Conservation (phyloP, 2,113 vertebrate species). For the Beaufortia kweichowensis region DNA sequence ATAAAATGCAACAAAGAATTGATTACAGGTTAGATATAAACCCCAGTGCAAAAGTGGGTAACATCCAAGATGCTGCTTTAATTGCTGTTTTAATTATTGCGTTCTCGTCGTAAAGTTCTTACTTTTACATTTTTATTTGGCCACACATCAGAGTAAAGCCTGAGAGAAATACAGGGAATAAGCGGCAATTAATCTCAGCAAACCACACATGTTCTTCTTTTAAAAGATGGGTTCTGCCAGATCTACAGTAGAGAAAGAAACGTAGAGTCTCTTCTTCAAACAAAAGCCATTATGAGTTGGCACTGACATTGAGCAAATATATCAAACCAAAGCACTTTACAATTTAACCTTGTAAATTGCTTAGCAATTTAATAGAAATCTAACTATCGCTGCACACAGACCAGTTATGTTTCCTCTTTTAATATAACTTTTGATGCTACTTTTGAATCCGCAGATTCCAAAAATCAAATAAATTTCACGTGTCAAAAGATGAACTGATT, state of each 20-base stretch:
- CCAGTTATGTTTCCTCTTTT: no score
- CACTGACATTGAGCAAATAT: background rate
- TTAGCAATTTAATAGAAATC: background rate
- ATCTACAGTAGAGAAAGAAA: slow-evolving; percentile 44
- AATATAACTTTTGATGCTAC: no score
- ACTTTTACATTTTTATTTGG: slow-evolving; percentile 60
- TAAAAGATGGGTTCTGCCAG: slow-evolving; percentile 49
- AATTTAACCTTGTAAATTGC: background rate
- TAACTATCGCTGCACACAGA: no score
- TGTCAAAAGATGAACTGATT: background rate
- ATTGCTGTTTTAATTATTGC: slow-evolving; percentile 55
- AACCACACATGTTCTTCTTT: slow-evolving; percentile 57
- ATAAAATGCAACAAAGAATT: slow-evolving; percentile 49
- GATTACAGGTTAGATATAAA: slow-evolving; percentile 46
- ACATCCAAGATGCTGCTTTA: slow-evolving; percentile 36
- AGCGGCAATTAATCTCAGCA: slow-evolving; percentile 61
- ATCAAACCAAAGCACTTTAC: background rate
- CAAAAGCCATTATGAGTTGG: slow-evolving; percentile 47
- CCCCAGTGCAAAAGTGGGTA: slow-evolving; percentile 35
- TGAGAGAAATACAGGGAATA: slow-evolving; percentile 45
- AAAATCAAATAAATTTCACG: background rate
- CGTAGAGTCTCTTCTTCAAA: slow-evolving; percentile 61
- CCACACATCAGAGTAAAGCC: slow-evolving; percentile 55
- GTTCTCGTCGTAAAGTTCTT: slow-evolving; percentile 57
- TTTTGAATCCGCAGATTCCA: background rate